phyloP scores from a whole-genome alignment of 2,113 vertebrate species.

The Embiotoca jacksoni region DNA sequence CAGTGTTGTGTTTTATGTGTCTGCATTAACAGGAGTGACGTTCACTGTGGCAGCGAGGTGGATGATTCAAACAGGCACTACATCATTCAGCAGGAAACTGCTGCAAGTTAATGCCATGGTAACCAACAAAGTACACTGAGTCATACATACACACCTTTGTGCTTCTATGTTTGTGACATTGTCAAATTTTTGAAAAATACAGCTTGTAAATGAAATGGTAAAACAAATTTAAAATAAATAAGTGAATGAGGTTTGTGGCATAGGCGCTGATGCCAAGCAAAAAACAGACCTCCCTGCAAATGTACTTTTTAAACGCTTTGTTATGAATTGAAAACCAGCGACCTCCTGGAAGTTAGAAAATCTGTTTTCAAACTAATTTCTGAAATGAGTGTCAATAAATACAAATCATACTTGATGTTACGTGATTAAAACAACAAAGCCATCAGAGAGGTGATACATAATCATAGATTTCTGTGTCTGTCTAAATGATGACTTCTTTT shows the following conservation, averaged over 20 bases:
- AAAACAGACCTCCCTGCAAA: no score
- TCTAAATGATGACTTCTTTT: constrained; percentile 10
- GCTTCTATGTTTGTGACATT: not conserved
- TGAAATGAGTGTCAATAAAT: not conserved
- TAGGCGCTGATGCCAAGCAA: no score
- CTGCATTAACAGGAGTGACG: constrained; percentile 84
- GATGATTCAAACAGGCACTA: constrained; percentile 89
- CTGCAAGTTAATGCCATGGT: constrained; percentile 89
- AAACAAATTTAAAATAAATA: no score
- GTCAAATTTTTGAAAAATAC: no score
- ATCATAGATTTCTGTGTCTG: not conserved
- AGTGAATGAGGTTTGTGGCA: no score
- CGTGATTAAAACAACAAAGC: not conserved
- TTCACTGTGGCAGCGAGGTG: constrained; percentile 88
- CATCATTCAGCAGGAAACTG: constrained; percentile 90
- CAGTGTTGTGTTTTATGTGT: constrained; percentile 18
- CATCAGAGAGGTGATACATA: not conserved
- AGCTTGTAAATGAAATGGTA: no score
- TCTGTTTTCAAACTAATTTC: not conserved
- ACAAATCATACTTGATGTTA: not conserved
- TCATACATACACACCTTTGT: not conserved
- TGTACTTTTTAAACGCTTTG: no score
- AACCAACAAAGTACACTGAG: constrained; percentile 12
- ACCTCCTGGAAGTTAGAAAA: no score
- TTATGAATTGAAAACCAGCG: no score